These are phyloP conservation scores for Pterostichus niger DNA, from an alignment of 2,888 invertebrate species.

Conservation along the genomic window DNA sequence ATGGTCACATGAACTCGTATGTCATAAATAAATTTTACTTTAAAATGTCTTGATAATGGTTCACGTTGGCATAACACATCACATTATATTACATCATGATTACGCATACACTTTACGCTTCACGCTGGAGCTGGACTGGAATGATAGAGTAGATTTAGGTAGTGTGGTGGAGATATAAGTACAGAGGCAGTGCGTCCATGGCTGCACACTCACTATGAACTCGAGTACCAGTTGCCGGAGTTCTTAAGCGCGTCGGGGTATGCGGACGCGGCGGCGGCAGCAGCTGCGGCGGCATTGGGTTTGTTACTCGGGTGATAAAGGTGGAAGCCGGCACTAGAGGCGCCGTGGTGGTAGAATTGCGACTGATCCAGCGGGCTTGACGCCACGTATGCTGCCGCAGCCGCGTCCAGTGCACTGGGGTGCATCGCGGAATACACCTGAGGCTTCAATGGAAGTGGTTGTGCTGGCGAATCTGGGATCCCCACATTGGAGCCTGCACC, in stretches of 20 bases:
- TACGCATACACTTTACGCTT: conserved; percentile 1
- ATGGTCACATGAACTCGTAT: conserved; percentile 43
- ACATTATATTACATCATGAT: conserved; percentile 62
- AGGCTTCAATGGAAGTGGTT: conserved; percentile 90
- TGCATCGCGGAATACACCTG: conserved; percentile 90
- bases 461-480: conserved; percentile 80
- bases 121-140: conserved; percentile 44
- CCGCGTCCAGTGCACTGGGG: conserved; percentile 79
- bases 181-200: conserved; percentile 41
- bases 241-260: conserved; percentile 63
- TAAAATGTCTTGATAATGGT: conserved; percentile 53
- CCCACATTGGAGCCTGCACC: conserved; percentile 79
- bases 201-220: conserved; percentile 75
- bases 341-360: conserved; percentile 90
- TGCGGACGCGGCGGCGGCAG: conserved; percentile 26
- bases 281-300: conserved; percentile 74
- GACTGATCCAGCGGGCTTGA: conserved; percentile 85
- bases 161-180: conserved; percentile 47
- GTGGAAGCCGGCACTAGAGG: conserved; percentile 88
- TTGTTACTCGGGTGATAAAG: conserved; percentile 89
- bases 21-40: conserved; percentile 53
- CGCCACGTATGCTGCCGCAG: conserved; percentile 82
- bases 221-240: conserved; percentile 76
- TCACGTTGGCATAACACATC: conserved; percentile 56
- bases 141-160: conserved; percentile 41